Base-by-base conservation (phyloP, 1,140 invertebrate genomes). In the Drosophila pectinifera region DNA sequence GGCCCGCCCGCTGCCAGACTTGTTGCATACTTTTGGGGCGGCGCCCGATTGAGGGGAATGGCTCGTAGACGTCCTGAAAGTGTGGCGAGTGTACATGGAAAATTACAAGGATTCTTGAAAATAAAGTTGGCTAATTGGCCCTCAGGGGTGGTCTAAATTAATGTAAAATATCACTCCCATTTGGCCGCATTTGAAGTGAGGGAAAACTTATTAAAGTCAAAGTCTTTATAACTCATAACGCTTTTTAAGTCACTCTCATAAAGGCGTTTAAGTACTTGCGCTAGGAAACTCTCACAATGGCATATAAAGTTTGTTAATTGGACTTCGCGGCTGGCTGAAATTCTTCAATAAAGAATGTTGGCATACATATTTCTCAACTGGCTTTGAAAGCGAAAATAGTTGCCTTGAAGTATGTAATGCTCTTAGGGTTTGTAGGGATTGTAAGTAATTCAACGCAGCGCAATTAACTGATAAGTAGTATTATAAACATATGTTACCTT, bases 11-110 rank as follows among this genome's bases (percentile, higher is more conserved):
- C 22, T 22, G 22, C 22, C 39, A 8, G 42, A 76, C 72, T 76
- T 75, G 73, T 76, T 76, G 72, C 73, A 67, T 1, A 73, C 42
- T 73, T 34, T 22, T 13, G 38, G 48, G 24, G 38, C 28, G 8
- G 28, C 8, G 28, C 8, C 28, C 14, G 34, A 43, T 65, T 43
- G 39, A 58, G 26, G 26, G 11, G 16, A 64, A 49, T 65, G 26
- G 28, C 51, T 67, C 46, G 39, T 70, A 45, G 70, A 57, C 10
- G 38, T 11, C 8, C 13, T 22, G 41, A 5, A 26, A 63, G 38
- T 43, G 13, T 34, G 34, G 41, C 18, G 16, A 26, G 45, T 24
- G 26, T 28, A 20, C 49, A 38, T 26, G 20, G 48, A 39, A 46
- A 46, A 46, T 31, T 46, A 56, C 39, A 69, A 57, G 39, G 11